These are phyloP conservation scores for Ivindomyrus marchei DNA, from an alignment of 2,113 vertebrate genomes.

Conservation along the genomic window DNA sequence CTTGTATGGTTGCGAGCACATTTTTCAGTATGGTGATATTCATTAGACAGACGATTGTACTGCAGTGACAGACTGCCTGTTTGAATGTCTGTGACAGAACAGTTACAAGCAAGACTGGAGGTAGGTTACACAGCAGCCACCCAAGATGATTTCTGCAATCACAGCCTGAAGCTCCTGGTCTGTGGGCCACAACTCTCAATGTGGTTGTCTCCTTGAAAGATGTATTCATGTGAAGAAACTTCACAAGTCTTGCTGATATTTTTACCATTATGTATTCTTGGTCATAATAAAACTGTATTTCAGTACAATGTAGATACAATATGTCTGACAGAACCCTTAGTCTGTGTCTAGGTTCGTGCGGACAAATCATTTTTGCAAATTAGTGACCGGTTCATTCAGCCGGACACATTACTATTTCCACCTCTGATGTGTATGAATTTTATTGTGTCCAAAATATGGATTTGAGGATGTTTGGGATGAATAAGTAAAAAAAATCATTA, in stretches of 20 bases:
- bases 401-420: background rate
- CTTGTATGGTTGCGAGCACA: constrained; percentile 60
- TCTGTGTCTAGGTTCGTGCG: background rate
- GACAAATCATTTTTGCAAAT: background rate
- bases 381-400: background rate
- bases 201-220: background rate
- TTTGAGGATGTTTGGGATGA: background rate
- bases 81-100: constrained; percentile 11
- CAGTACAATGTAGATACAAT: background rate
- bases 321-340: background rate
- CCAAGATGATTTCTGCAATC: background rate
- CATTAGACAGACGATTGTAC: constrained; percentile 31
- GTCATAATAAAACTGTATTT: background rate
- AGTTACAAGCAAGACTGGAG: background rate
- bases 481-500: background rate
- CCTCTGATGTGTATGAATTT: background rate
- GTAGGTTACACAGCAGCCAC: background rate
- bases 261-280: background rate
- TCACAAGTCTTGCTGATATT: no score
- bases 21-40: constrained; percentile 32
- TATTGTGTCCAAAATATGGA: constrained; percentile 2
- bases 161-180: background rate
- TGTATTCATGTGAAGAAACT: background rate
- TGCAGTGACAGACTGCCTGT: constrained; percentile 51
- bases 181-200: background rate